These are phyloP conservation scores for Synanthedon andrenaeformis DNA, from an alignment of 2,888 invertebrate species.

Conservation along the genomic window DNA sequence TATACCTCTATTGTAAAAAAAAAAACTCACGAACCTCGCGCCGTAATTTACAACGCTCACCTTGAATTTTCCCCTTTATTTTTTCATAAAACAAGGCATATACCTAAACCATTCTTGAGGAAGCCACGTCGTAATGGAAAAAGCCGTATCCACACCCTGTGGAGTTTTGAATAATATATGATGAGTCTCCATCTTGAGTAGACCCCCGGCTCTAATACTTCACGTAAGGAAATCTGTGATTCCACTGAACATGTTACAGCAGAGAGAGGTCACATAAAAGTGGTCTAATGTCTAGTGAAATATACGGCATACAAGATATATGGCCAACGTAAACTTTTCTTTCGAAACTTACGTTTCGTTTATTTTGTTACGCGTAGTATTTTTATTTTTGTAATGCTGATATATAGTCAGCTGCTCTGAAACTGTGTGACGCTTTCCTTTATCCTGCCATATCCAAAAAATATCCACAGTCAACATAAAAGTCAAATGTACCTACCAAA, in stretches of 20 bases:
- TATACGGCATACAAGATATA: conserved; percentile 13
- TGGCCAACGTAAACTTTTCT: conserved; percentile 11
- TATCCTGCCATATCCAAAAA: no score
- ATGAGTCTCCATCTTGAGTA: conserved; percentile 2
- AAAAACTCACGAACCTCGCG: not conserved
- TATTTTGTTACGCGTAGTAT: conserved; percentile 11
- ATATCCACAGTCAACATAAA: no score
- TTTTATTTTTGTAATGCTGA: conserved; percentile 12
- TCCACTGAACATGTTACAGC: not conserved
- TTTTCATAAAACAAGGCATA: conserved; percentile 1
- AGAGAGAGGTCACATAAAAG: not conserved
- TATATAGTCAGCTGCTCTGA: conserved; percentile 5
- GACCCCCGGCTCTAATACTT: not conserved
- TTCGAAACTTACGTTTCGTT: conserved; percentile 15
- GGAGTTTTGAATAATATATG: conserved; percentile 10
- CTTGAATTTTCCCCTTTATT: conserved; percentile 2
- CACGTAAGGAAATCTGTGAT: not conserved
- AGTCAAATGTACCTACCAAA: no score
- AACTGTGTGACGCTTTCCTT: no score
- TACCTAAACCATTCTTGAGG: conserved; percentile 4
- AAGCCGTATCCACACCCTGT: conserved; percentile 6
- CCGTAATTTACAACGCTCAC: conserved; percentile 4
- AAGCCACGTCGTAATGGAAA: conserved; percentile 6
- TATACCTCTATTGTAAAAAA: no score
- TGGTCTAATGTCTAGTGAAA: conserved; percentile 7